Evolutionary conservation across 2,888 invertebrate species (phyloP), one percentile per base, ranked within the genome.

Genomic region (Aspidiotus destructor): DNA sequence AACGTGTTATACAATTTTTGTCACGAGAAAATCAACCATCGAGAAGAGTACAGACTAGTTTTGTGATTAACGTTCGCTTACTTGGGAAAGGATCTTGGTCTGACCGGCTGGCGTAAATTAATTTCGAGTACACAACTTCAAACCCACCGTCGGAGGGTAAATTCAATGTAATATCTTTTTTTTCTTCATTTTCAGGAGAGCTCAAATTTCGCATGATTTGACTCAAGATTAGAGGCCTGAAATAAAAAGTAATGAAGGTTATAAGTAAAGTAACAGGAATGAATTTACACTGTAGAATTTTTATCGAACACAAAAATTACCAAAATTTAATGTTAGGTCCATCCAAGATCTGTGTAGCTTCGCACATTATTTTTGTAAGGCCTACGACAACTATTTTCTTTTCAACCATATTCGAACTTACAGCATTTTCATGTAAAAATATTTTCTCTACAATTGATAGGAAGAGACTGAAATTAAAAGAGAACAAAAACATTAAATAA

Each of bases 361-460:
- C 92, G 71, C 89, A 87, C 0, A 98, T 80, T 71, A 98, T 78
- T 76, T 88, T 89, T 2, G 88, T 87, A 73, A 95, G 83, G 68
- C 97, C 98, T 52, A 94, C 88, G 1, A 92, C 91, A 67, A 93
- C 89, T 72, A 95, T 88, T 81, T 94, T 94, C 70, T 90, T 85
- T 75, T 98, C 96, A 42, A 87, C 79, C 61, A 81, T 80, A 1
- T 92, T 92, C 11, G 85, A 83, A 13, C 97, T 87, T 76, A 92
- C 93, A 78, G 90, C 90, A 74, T 94, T 80, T 75, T 97, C 96
- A 1, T 87, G 80, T 17, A 96, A 80, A 69, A 94, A 82, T 10
- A 99, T 83, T 70, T 93, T 88, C 75, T 97, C 94, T 72, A 94
- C 77, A 64, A 99, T 90, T 96, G 97, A 97, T 41, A 87, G 86